phyloP scores from a whole-genome alignment of 2,797 vertebrate species.

The Prunella strophiata region DNA sequence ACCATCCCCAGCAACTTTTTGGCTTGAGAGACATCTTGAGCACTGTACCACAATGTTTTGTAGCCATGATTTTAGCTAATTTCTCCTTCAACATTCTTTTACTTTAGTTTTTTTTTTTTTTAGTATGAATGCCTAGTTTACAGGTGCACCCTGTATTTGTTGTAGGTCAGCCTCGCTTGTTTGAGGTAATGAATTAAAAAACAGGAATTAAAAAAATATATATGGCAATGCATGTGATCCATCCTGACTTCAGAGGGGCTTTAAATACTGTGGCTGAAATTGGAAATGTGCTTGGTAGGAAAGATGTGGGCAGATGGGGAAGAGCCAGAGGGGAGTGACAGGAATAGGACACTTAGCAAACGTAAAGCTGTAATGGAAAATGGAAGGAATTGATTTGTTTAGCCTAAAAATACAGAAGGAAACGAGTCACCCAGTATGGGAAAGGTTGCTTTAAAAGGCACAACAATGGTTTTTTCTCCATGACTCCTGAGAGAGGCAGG shows the following conservation, averaged over 20 bases:
- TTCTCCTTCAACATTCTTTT: not conserved
- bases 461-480: rapidly evolving
- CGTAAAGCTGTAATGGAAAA: not conserved
- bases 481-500: not conserved
- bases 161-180: not conserved
- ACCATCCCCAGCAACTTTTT: not conserved
- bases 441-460: conserved; percentile 3
- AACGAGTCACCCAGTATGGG: rapidly evolving
- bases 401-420: conserved; percentile 28
- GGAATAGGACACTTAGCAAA: conserved; percentile 19
- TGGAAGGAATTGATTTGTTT: conserved; percentile 40
- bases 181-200: not conserved
- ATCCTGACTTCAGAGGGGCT: not conserved
- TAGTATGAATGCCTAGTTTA: not conserved
- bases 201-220: not conserved
- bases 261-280: conserved; percentile 2
- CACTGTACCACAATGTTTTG: not conserved
- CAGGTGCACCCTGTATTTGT: not conserved
- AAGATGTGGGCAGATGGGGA: not conserved
- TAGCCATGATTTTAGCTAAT: not conserved
- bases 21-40: not conserved
- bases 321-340: conserved; percentile 8
- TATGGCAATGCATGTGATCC: not conserved
- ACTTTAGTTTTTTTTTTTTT: not conserved
- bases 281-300: not conserved